phyloP scores from a whole-genome alignment of 2,113 vertebrate species.

The Neodontobutis hainanensis region DNA sequence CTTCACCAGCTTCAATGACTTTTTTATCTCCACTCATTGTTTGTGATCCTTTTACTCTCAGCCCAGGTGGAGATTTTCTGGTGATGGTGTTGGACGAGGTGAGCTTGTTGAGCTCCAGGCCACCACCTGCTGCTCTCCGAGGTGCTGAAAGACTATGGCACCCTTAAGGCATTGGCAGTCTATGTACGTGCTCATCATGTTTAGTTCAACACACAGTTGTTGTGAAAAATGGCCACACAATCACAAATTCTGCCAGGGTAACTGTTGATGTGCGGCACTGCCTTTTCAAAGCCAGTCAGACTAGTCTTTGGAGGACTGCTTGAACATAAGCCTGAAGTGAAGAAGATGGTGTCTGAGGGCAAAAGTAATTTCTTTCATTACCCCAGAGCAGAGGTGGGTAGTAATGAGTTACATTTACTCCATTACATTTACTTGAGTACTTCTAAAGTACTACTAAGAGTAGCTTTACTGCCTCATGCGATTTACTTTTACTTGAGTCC shows the following conservation, averaged over 20 bases:
- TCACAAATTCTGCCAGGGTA: too few species aligned
- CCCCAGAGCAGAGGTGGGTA: too few species aligned
- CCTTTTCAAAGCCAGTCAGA: too few species aligned
- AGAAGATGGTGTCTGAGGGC: conserved; percentile 5
- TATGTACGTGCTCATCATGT: conserved; percentile 1
- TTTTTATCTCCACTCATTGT: conserved; percentile 7
- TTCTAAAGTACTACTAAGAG: too few species aligned
- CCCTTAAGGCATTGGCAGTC: fast-evolving
- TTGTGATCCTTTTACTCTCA: conserved; percentile 2
- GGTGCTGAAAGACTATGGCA: conserved; percentile 5
- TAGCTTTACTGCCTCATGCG: too few species aligned
- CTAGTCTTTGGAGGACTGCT: not conserved
- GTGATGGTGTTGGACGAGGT: not conserved
- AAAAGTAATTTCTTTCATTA: conserved; percentile 7
- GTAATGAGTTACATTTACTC: too few species aligned
- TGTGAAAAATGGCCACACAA: not conserved
- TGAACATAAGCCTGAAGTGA: conserved; percentile 3
- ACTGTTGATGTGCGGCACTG: too few species aligned
- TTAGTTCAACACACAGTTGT: not conserved
- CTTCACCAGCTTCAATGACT: conserved; percentile 8
- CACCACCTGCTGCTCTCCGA: not conserved
- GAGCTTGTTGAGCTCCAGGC: not conserved
- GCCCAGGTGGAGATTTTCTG: not conserved
- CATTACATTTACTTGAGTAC: too few species aligned
- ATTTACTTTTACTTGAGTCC: too few species aligned